These are phyloP conservation scores for Raillietiella orientalis DNA, from an alignment of 2,888 invertebrate genomes.

Conservation along the genomic window DNA sequence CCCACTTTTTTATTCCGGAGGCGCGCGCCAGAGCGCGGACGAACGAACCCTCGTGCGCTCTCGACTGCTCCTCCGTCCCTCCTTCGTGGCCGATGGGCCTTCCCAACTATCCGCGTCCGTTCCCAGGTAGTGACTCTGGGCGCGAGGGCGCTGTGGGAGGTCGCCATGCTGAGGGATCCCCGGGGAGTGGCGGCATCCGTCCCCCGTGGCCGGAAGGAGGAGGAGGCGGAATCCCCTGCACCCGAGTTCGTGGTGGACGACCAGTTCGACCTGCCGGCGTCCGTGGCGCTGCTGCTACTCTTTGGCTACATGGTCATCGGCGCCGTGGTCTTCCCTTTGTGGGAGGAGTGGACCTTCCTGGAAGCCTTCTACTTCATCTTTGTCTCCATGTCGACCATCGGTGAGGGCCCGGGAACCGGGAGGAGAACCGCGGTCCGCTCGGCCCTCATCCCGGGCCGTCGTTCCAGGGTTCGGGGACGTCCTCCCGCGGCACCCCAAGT, in stretches of 20 bases:
- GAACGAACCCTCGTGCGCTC: too few species aligned
- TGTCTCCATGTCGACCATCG: conserved; percentile 85
- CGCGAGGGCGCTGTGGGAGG: conserved; percentile 39
- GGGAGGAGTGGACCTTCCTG: conserved; percentile 57
- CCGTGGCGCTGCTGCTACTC: conserved; percentile 50
- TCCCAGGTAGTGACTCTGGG: conserved; percentile 54
- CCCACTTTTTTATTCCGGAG: too few species aligned
- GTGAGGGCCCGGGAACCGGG: too few species aligned
- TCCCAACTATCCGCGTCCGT: too few species aligned
- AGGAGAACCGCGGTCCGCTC: conserved; percentile 6
- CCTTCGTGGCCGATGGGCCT: too few species aligned
- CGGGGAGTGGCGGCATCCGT: too few species aligned
- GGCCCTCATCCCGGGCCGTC: neutral
- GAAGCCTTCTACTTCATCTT: conserved; percentile 90
- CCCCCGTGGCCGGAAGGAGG: too few species aligned
- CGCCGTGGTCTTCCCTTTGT: conserved; percentile 35
- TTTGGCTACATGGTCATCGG: conserved; percentile 59
- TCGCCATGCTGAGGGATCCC: too few species aligned
- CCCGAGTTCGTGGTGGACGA: conserved; percentile 51
- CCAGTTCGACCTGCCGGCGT: conserved; percentile 75
- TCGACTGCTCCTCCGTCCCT: too few species aligned
- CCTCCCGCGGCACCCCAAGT: conserved; percentile 27
- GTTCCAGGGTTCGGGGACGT: conserved; percentile 58
- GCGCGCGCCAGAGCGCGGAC: too few species aligned
- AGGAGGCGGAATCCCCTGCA: too few species aligned